These are phyloP conservation scores for Maconellicoccus hirsutus DNA, from an alignment of 1,140 invertebrate species.

Conservation along the genomic window DNA sequence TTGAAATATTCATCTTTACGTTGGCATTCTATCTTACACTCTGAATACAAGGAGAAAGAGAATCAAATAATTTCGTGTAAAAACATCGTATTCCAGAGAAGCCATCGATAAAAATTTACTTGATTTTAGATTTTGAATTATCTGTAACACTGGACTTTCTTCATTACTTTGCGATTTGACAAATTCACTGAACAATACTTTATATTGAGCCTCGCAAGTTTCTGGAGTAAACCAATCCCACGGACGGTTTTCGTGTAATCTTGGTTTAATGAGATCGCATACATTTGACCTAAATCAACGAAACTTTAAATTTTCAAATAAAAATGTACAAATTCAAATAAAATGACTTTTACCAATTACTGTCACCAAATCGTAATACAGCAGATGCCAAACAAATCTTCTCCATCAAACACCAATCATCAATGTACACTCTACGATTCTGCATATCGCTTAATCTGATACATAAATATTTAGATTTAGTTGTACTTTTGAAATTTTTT, in stretches of 20 bases:
- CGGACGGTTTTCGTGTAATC: conserved; percentile 63
- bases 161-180: conserved; percentile 59
- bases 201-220: conserved; percentile 82
- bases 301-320: background rate
- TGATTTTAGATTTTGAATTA: conserved; percentile 38
- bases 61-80: background rate
- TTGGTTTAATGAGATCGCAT: conserved; percentile 56
- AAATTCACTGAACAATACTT: conserved; percentile 64
- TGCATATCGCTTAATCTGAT: too few relatives aligned
- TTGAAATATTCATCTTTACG: background rate
- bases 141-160: conserved; percentile 54
- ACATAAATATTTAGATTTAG: too few relatives aligned
- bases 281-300: conserved; percentile 57
- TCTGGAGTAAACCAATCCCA: conserved; percentile 85
- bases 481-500: too few relatives aligned
- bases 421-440: conserved; percentile 54
- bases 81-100: too few relatives aligned
- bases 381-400: conserved; percentile 75
- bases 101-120: conserved; percentile 45
- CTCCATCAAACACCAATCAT: conserved; percentile 74
- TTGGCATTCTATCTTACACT: conserved; percentile 1
- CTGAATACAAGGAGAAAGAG: background rate
- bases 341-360: conserved; percentile 63
- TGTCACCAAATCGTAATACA: conserved; percentile 76
- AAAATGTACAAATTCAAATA: background rate